Base-by-base conservation (phyloP, 1,140 invertebrate species). In the Rhagoletis pomonella region DNA sequence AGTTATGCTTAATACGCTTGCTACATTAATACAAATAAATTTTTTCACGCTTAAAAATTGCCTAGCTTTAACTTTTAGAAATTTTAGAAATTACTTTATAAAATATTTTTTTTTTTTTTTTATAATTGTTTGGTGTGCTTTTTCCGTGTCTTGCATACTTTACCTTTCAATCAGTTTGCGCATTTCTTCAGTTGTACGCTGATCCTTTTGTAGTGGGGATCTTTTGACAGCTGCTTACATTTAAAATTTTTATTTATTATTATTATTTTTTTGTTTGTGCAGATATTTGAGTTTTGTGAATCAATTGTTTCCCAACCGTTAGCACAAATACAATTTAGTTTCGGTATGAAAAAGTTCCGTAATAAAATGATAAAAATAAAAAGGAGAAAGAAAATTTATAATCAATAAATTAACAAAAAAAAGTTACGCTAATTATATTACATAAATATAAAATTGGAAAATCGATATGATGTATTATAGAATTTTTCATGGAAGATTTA, bases 161-260 rank as follows among this genome's bases (percentile, higher is more conserved):
- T 95, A 98, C 97, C 97, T 98, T 96, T 98, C 97, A 95, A 98
- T 97, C 94, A 98, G 96, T 96, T 97, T 98, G 94, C 97, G 96
- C 96, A 98, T 97, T 95, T 98, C 97, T 95, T 98, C 97, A 94
- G 96, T 97, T 95, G 96, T 96, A 96, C 97, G 96, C 94, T 96
- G 96, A 96, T 97, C 97, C 96, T 97, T 97, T 94, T 95, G 94
- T 94, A 94, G 90, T 86, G 92, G 92, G 59, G 92, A 93, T 89
- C 92, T 90, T 91, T 93, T 93, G 88, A 92, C 91, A 89, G 92
- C 91, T 92, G 90, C 55, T 89, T 89, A 65, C 81, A 88, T 17
- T 62, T 86, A 50, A 86, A 58, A 42, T 86, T 85, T 87, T 55
- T 9, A 42, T 87, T 88, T 73, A 19, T 81, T 85, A 55, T 86